Evolutionary conservation across 1,140 invertebrate species (phyloP).

Genomic region (Aphaenogaster rudis): DNA sequence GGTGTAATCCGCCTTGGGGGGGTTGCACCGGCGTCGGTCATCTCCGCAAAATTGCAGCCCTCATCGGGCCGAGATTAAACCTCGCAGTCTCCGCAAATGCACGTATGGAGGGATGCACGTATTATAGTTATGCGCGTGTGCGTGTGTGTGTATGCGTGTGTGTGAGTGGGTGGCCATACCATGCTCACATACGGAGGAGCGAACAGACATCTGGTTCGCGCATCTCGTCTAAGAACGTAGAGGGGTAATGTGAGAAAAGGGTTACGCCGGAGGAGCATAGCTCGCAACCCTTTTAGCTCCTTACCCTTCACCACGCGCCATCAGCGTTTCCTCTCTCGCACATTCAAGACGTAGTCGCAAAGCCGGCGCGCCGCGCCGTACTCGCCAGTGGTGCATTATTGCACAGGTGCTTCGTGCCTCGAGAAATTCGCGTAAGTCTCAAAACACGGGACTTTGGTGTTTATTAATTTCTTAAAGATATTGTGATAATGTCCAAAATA

Average conservation of each 20-base stretch:
- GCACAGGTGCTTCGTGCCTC: not conserved
- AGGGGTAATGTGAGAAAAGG: constrained; percentile 48
- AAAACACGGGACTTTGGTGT: not conserved
- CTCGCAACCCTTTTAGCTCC: constrained; percentile 62
- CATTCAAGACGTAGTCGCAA: constrained; percentile 22
- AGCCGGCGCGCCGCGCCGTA: not conserved
- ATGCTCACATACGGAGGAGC: constrained; percentile 20
- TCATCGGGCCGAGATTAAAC: constrained; percentile 68
- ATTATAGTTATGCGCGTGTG: not conserved
- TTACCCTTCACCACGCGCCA: constrained; percentile 63
- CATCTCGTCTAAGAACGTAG: constrained; percentile 70
- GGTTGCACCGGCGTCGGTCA: constrained; percentile 52
- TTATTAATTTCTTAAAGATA: not conserved
- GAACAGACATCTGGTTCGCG: constrained; percentile 71
- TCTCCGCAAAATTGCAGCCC: constrained; percentile 57
- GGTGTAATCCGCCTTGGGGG: constrained; percentile 36
- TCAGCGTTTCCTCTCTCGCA: constrained; percentile 37
- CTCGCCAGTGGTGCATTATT: constrained; percentile 43
- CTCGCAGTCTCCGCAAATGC: constrained; percentile 18
- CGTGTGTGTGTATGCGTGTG: too few species aligned
- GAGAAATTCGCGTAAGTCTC: not conserved
- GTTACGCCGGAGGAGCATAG: constrained; percentile 55
- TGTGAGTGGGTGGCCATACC: not conserved
- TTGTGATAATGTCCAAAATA: not conserved
- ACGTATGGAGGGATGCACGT: not conserved